Evolutionary conservation across 2,113 vertebrate species (phyloP).

Genomic region (Uropsilus gracilis): DNA sequence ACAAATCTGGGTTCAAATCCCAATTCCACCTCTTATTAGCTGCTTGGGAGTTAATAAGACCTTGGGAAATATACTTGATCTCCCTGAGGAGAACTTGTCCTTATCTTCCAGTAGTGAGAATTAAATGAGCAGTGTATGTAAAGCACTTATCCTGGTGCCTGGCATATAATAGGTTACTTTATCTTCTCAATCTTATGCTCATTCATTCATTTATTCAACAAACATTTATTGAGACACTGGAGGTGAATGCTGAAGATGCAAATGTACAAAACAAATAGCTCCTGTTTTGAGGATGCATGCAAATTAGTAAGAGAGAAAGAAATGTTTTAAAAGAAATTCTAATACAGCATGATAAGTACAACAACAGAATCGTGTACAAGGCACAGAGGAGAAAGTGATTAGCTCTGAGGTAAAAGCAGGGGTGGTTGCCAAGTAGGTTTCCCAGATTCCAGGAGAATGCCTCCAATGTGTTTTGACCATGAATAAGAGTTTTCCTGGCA

Average conservation of each 20-base stretch:
- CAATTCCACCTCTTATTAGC: neutral
- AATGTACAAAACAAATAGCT: constrained; percentile 71
- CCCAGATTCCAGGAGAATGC: neutral
- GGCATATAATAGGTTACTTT: neutral
- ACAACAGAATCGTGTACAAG: constrained; percentile 65
- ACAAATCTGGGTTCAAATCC: neutral
- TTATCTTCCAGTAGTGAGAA: constrained; percentile 20
- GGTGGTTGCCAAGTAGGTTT: constrained; percentile 42
- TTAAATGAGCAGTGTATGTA: constrained; percentile 19
- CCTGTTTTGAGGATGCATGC: constrained; percentile 51
- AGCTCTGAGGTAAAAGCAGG: constrained; percentile 48
- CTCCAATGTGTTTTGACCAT: constrained; percentile 17
- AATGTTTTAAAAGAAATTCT: constrained; percentile 68
- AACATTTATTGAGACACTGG: neutral
- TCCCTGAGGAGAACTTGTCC: neutral
- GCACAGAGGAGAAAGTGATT: constrained; percentile 66
- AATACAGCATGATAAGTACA: constrained; percentile 74
- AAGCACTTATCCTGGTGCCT: constrained; percentile 16
- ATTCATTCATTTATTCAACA: constrained; percentile 54
- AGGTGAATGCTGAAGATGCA: neutral
- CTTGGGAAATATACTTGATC: neutral
- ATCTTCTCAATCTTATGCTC: constrained; percentile 61
- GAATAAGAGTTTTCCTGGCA: constrained; percentile 44
- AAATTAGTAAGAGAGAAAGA: constrained; percentile 72
- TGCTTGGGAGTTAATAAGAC: neutral